These are phyloP conservation scores for Drosophila peninsularis DNA, from an alignment of 2,888 invertebrate genomes.

Conservation along the genomic window DNA sequence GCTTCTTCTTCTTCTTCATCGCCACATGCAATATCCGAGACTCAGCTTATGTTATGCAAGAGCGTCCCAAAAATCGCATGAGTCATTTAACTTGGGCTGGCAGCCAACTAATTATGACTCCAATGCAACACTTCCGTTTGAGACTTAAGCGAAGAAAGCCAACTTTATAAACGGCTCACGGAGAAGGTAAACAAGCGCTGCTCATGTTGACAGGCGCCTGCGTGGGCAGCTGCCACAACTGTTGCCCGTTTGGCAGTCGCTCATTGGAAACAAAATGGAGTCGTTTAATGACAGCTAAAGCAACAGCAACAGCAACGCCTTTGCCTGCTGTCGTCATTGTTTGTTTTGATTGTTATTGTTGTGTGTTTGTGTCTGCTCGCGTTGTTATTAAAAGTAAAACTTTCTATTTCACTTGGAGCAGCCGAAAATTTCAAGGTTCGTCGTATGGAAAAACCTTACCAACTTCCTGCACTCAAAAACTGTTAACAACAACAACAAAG, in stretches of 20 bases:
- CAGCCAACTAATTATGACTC: conserved; percentile 61
- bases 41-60: conserved; percentile 40
- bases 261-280: conserved; percentile 74
- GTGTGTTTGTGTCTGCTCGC: conserved; percentile 32
- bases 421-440: conserved; percentile 67
- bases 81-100: conserved; percentile 61
- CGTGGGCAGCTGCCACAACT: conserved; percentile 60
- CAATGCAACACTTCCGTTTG: conserved; percentile 68
- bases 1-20: conserved; percentile 8
- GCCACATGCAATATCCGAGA: conserved; percentile 21
- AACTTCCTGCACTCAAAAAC: conserved; percentile 45
- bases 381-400: conserved; percentile 52
- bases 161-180: conserved; percentile 19
- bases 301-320: conserved; percentile 29
- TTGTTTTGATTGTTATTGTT: conserved; percentile 18
- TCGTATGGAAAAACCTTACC: conserved; percentile 43
- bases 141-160: conserved; percentile 17
- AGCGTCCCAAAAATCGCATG: conserved; percentile 50
- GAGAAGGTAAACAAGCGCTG: conserved; percentile 41
- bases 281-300: conserved; percentile 63
- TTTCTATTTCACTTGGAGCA: conserved; percentile 71
- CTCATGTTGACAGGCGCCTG: conserved; percentile 55
- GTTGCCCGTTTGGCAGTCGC: too few species aligned
- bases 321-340: conserved; percentile 18
- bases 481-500: conserved; percentile 43